Evolutionary conservation across 1,140 invertebrate genomes (phyloP), one percentile per base, ranked within the genome.

Genomic region (Diabrotica undecimpunctata): DNA sequence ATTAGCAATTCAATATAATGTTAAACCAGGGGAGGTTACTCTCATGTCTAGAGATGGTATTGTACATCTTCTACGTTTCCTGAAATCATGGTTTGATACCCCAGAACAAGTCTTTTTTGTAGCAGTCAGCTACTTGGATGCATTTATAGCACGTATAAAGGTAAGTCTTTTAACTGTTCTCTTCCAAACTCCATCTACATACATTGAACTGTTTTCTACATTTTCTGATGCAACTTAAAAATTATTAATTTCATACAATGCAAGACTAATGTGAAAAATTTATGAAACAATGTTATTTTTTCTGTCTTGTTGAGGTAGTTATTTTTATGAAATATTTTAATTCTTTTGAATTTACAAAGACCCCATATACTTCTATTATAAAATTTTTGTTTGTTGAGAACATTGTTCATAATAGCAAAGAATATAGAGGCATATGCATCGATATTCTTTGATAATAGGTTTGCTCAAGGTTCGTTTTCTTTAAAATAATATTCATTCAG

Each of bases 11-110:
- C 64, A 66, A 64, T 51, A 63, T 54, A 69, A 72, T 25, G 37
- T 63, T 50, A 70, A 67, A 56, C 61, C 67, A 61, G 65, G 71
- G 52, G 71, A 71, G 62, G 71, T 72, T 56, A 72, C 65, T 37
- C 51, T 72, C 37, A 50, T 25, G 38, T 63, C 60, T 36, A 66
- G 71, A 39, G 69, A 72, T 65, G 61, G 65, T 38, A 63, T 69
- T 60, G 67, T 71, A 11, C 57, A 68, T 41, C 56, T 68, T n/a
- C 60, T 72, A 53, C 61, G 69, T 11, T 72, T 71, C 54, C 56
- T 72, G 5, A 54, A 64, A 14, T 50, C 69, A n/a, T 72, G 71
- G 71, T 72, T 72, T 35, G 71, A 72, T 66, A 50, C 69, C 25
- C 71, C 71, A 55, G 66, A 69, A 54, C 64, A 54, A 37, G 61